These are phyloP conservation scores for Masticophis lateralis DNA, from an alignment of 2,797 vertebrate species.

Conservation along the genomic window DNA sequence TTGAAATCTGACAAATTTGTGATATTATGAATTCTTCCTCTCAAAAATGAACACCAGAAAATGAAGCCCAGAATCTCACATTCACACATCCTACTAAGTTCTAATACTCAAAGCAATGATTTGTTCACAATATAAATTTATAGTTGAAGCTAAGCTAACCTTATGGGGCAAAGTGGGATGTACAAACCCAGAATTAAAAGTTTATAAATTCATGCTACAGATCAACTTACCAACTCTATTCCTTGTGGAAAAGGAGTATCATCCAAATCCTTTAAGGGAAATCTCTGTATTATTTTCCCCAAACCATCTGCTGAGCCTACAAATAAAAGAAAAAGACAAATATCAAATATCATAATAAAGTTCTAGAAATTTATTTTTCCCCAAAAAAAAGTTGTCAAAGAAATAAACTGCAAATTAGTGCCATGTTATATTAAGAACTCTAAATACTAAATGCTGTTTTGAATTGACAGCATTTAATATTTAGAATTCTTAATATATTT, in stretches of 20 bases:
- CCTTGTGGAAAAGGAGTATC: constrained; percentile 97
- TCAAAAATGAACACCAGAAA: background rate
- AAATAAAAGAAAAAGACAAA: constrained; percentile 28
- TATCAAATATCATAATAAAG: background rate
- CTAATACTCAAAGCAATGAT: background rate
- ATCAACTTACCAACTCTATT: constrained; percentile 92
- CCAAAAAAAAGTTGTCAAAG: background rate
- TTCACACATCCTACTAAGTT: background rate
- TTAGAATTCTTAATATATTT: background rate
- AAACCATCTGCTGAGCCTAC: constrained; percentile 87
- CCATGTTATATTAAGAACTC: background rate
- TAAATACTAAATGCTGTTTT: background rate
- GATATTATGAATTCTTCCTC: background rate
- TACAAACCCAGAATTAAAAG: background rate
- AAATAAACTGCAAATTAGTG: background rate
- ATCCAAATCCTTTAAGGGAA: constrained; percentile 95
- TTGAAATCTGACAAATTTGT: background rate
- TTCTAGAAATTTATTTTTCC: background rate
- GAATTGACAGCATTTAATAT: background rate
- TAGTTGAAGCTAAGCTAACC: background rate
- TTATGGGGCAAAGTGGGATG: background rate
- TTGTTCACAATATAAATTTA: background rate
- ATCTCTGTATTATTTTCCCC: constrained; percentile 97
- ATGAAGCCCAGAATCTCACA: background rate
- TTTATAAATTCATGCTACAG: background rate